phyloP scores from a whole-genome alignment of 2,888 invertebrate genomes.

The Nebria salina region DNA sequence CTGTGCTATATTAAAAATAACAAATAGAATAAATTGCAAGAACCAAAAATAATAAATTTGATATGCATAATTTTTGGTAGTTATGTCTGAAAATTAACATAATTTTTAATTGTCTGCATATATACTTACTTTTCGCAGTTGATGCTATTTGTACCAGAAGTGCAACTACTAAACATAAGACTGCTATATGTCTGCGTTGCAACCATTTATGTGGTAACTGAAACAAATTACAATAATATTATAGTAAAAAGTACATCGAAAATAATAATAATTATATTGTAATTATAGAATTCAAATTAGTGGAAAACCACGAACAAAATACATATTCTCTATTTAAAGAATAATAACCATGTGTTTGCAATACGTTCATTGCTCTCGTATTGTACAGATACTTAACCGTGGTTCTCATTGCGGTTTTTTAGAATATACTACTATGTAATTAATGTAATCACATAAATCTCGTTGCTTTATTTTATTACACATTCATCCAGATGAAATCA shows the following conservation, averaged over 20 bases:
- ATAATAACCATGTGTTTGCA: too few relatives aligned
- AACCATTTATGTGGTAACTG: conserved; percentile 54
- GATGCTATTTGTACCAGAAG: conserved; percentile 58
- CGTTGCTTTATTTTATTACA: too few relatives aligned
- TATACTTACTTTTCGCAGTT: conserved; percentile 57
- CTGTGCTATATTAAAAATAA: conserved; percentile 64
- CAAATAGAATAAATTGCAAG: neutral
- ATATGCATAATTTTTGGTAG: too few relatives aligned
- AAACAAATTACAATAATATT: conserved; percentile 50
- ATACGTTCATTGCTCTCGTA: too few relatives aligned
- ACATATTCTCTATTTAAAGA: too few relatives aligned
- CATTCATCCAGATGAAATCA: too few relatives aligned
- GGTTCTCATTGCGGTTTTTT: too few relatives aligned
- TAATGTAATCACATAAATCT: too few relatives aligned
- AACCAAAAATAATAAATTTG: too few relatives aligned
- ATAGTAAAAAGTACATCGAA: conserved; percentile 5
- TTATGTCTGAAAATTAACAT: too few relatives aligned
- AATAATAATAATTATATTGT: neutral
- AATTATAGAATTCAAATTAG: neutral
- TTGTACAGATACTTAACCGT: too few relatives aligned
- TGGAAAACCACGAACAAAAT: neutral
- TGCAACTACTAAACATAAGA: conserved; percentile 57
- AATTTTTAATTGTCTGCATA: neutral
- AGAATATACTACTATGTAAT: too few relatives aligned
- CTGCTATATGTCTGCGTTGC: conserved; percentile 51